phyloP scores from a whole-genome alignment of 2,888 invertebrate genomes.

The Tridacna crocea region DNA sequence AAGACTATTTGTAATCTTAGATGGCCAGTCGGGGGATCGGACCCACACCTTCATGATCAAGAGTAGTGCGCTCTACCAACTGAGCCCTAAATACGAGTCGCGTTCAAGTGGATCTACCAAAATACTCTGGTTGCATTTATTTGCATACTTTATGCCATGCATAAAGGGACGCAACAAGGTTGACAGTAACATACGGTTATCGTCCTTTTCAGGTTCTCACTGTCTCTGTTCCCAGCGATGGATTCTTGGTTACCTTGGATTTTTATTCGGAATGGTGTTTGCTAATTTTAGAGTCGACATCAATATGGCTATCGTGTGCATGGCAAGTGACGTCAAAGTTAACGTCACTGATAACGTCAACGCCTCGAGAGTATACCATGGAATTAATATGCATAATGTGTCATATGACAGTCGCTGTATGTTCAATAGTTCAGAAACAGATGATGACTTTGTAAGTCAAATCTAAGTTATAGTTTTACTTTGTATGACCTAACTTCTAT shows the following conservation, averaged over 20 bases:
- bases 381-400: not conserved
- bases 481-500: too few relatives aligned
- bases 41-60: too few relatives aligned
- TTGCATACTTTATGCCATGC: not conserved
- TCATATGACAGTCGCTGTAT: not conserved
- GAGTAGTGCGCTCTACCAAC: too few relatives aligned
- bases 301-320: constrained; percentile 14
- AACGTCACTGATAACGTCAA: not conserved
- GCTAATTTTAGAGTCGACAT: not conserved
- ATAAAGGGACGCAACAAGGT: not conserved
- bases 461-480: not conserved
- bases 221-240: constrained; percentile 11
- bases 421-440: not conserved
- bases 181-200: not conserved
- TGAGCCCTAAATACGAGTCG: too few relatives aligned
- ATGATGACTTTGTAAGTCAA: constrained; percentile 1
- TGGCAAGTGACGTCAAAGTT: not conserved
- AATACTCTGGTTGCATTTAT: not conserved
- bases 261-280: constrained; percentile 14
- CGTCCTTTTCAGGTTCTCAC: not conserved
- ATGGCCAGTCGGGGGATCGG: too few relatives aligned
- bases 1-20: too few relatives aligned
- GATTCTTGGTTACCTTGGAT: constrained; percentile 12
- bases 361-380: not conserved
- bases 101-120: not conserved